These are phyloP conservation scores for Phaethornis superciliosus DNA, from an alignment of 2,113 vertebrate species.

Conservation along the genomic window DNA sequence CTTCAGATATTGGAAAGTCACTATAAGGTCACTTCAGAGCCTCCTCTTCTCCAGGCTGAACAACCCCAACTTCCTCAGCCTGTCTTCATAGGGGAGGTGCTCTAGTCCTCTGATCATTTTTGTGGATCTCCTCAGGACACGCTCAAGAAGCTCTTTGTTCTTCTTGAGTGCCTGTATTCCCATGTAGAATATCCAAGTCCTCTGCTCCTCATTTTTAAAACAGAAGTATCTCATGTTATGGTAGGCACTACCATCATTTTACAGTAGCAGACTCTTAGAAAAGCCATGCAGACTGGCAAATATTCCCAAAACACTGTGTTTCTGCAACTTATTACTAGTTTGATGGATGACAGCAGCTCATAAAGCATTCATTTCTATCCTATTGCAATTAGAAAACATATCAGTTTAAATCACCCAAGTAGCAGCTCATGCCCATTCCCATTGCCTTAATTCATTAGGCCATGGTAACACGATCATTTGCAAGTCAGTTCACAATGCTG, in stretches of 20 bases:
- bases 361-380: neutral
- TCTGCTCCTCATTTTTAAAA: neutral
- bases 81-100: too few relatives aligned
- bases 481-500: neutral
- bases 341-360: neutral
- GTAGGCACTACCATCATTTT: neutral
- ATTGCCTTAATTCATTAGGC: neutral
- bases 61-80: too few relatives aligned
- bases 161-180: neutral
- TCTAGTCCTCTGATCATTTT: too few relatives aligned
- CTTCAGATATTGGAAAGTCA: too few relatives aligned
- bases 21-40: too few relatives aligned
- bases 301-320: neutral
- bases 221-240: neutral
- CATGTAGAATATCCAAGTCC: neutral
- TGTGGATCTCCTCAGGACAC: too few relatives aligned
- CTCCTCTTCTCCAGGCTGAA: too few relatives aligned
- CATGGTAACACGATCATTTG: neutral
- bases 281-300: rapidly evolving
- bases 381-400: neutral
- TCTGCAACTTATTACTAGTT: neutral
- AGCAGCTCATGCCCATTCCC: neutral
- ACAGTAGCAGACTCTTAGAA: neutral
- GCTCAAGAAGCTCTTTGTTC: too few relatives aligned
- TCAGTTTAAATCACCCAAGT: neutral